A percentile compares a stretch with the other conserved stretches of the same genome.
Conservation (phyloP, 2,888 invertebrate species). For the Embidobia sp. region DNA sequence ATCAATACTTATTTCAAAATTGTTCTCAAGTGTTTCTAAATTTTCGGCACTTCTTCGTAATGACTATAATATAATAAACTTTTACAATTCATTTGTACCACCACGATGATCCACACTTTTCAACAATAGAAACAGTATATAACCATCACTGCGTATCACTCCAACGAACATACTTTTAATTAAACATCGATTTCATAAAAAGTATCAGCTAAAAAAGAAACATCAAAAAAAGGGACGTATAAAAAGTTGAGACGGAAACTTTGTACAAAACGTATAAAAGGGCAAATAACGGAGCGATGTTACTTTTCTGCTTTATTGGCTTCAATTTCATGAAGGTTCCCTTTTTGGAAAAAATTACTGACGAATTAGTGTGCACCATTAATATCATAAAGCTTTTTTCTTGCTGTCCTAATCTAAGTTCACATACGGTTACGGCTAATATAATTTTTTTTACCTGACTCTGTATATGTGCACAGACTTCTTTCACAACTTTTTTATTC, state of each 20-base stretch:
- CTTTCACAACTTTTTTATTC: conserved; percentile 40
- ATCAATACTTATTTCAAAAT: too few relatives aligned
- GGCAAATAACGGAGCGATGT: conserved; percentile 40
- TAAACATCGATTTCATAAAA: conserved; percentile 39
- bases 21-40: too few relatives aligned
- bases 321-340: conserved; percentile 47
- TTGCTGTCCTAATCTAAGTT: conserved; percentile 39
- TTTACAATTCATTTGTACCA: too few relatives aligned
- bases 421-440: conserved; percentile 57
- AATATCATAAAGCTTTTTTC: conserved; percentile 51
- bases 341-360: conserved; percentile 42
- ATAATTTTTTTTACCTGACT: conserved; percentile 55
- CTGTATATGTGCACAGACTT: conserved; percentile 38
- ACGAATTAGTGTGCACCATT: conserved; percentile 61
- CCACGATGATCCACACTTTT: too few relatives aligned
- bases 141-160: too few relatives aligned
- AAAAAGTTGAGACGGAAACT: conserved; percentile 30
- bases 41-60: too few relatives aligned
- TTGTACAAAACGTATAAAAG: conserved; percentile 36
- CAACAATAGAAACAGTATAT: too few relatives aligned
- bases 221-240: conserved; percentile 2
- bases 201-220: conserved; percentile 1
- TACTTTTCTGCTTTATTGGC: conserved; percentile 60
- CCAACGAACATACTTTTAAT: conserved; percentile 34
- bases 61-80: too few relatives aligned